Evolutionary conservation across 2,797 vertebrate species (phyloP), one percentile per base, ranked within the genome.

Genomic region (Sternotherus odoratus): DNA sequence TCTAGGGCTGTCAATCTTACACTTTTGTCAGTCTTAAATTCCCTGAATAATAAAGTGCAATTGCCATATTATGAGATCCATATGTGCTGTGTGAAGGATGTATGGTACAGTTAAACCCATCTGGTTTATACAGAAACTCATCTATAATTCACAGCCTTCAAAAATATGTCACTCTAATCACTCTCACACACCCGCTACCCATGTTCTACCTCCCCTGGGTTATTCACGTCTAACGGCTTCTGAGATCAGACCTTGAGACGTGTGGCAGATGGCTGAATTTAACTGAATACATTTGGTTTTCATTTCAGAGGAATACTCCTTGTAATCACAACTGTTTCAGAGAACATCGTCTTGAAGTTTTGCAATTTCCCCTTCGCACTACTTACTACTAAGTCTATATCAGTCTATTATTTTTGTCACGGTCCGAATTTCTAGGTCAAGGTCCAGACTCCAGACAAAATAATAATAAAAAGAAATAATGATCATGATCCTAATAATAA

Each of bases 91-190:
- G 24, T 51, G 53, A 93, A 77, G 94, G 57, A 91, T 43, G 28
- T 69, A 51, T 87, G 74, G 83, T 2, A 2, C 36, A 53, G 39
- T 90, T 91, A 95, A 89, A 91, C 75, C 69, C 74, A 33, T 85
- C 88, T 96, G 51, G 36, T 79, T 95, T 91, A 81, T 94, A 30
- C n/a, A 90, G 89, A 86, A 96, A 77, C 74, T 91, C 83, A 79
- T 95, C 92, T 92, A 87, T 95, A 93, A 96, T 92, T 96, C 88
- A 92, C n/a, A 81, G 43, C 50, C 82, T 91, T 81, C 88, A 87
- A 96, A 96, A 96, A 95, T 93, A 93, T 48, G 66, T 92, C 89
- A 79, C 26, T 49, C 88, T 94, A 93, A 88, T 84, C 57, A 36
- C 30, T 86, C 48, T 94, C 72, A 87, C 82, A 77, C 79, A 91